These are phyloP conservation scores for Hydrotaea diabolus DNA, from an alignment of 2,888 invertebrate species.

Conservation along the genomic window DNA sequence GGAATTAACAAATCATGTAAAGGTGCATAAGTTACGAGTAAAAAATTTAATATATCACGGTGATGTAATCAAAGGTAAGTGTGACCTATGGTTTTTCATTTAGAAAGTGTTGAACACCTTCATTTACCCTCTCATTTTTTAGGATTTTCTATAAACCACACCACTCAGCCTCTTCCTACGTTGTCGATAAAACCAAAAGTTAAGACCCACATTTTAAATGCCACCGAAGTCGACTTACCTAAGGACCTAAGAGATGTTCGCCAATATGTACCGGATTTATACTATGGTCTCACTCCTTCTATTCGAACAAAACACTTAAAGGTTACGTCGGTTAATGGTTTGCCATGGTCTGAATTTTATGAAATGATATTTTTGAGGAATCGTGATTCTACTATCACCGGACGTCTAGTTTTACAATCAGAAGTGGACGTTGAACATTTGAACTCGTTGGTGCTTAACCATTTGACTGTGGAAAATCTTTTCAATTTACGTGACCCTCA, in stretches of 20 bases:
- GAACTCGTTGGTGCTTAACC: conserved; percentile 71
- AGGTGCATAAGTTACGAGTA: conserved; percentile 71
- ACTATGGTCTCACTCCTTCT: conserved; percentile 44
- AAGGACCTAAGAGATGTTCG: conserved; percentile 47
- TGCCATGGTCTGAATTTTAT: conserved; percentile 74
- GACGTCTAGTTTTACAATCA: conserved; percentile 74
- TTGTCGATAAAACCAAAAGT: conserved; percentile 68
- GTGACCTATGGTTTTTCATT: too few relatives aligned
- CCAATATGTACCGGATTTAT: conserved; percentile 53
- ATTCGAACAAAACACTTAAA: conserved; percentile 47
- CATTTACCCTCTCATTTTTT: background rate
- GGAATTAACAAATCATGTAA: conserved; percentile 67
- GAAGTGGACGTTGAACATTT: conserved; percentile 69
- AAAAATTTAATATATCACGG: conserved; percentile 74
- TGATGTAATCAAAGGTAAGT: conserved; percentile 73
- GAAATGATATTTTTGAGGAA: conserved; percentile 73
- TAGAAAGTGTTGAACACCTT: background rate
- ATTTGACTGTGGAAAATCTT: conserved; percentile 71
- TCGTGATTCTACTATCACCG: conserved; percentile 73
- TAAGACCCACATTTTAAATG: conserved; percentile 69
- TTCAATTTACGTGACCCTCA: conserved; percentile 75
- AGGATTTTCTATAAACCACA: conserved; percentile 44
- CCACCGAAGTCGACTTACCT: conserved; percentile 70
- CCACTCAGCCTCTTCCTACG: background rate
- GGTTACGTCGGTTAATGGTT: conserved; percentile 74